Percentiles rank a stretch among this genome's conserved stretches.
These are phyloP conservation scores for Drosophila birchii DNA, from an alignment of 2,888 invertebrate species.

Conservation along the genomic window DNA sequence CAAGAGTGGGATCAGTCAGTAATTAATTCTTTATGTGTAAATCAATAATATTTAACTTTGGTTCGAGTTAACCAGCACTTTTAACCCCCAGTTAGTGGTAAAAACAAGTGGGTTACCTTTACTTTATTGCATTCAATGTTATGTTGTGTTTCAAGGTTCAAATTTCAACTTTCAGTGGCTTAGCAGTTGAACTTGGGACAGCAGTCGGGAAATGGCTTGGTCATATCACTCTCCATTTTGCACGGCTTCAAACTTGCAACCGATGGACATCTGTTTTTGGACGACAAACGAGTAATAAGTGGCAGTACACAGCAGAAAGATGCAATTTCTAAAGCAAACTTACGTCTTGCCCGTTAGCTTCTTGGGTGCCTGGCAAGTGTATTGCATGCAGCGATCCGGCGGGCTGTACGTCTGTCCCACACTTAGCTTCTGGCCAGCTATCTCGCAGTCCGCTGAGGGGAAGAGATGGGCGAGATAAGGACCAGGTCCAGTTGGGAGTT, in stretches of 20 bases:
- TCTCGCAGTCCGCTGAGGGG: constrained; percentile 40
- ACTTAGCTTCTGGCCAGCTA: constrained; percentile 31
- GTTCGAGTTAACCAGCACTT: not conserved
- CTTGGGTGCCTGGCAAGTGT: constrained; percentile 47
- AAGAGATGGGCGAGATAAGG: too few relatives aligned
- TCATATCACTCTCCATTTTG: constrained; percentile 51
- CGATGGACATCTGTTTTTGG: constrained; percentile 55
- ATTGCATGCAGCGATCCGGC: constrained; percentile 51
- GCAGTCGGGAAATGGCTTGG: constrained; percentile 70
- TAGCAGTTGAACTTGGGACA: constrained; percentile 55
- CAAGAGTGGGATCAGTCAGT: not conserved
- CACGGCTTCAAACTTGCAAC: constrained; percentile 50
- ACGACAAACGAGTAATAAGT: not conserved
- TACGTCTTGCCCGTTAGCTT: constrained; percentile 46
- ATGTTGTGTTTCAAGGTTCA: not conserved
- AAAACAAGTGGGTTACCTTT: not conserved
- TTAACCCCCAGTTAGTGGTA: not conserved
- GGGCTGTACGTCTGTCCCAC: constrained; percentile 58
- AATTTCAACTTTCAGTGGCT: too few relatives aligned
- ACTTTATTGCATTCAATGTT: not conserved
- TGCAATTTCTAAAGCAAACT: constrained; percentile 8
- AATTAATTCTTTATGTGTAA: not conserved
- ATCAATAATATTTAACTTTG: not conserved
- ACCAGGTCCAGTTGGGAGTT: too few relatives aligned
- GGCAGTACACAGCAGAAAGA: too few relatives aligned